phyloP scores from a whole-genome alignment of 2,888 invertebrate species.

The Ditula angustiorana region DNA sequence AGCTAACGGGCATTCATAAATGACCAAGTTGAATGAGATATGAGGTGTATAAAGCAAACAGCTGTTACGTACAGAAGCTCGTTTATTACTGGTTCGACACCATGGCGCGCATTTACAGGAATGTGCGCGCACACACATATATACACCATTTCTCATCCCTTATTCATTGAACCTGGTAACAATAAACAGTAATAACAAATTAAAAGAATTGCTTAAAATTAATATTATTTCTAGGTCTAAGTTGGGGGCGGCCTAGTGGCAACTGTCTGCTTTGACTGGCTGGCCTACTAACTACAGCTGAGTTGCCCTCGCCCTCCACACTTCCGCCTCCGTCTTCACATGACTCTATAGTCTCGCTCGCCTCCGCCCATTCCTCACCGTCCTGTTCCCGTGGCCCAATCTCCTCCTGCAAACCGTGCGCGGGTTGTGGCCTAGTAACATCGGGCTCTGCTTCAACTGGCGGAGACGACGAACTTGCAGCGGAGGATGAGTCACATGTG shows the following conservation, averaged over 20 bases:
- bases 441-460: no score
- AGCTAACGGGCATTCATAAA: no score
- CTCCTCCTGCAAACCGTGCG: neutral
- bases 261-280: neutral
- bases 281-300: neutral
- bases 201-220: neutral
- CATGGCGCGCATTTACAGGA: no score
- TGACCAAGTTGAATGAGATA: no score
- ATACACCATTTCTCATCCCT: conserved; percentile 7
- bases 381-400: neutral
- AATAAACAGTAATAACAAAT: neutral
- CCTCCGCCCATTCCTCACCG: neutral
- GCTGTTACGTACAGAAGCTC: neutral
- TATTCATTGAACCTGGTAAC: neutral
- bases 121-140: no score
- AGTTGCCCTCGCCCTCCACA: neutral
- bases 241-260: neutral
- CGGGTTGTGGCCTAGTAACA: neutral
- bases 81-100: neutral
- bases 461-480: neutral
- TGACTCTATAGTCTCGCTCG: neutral
- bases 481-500: neutral
- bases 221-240: neutral
- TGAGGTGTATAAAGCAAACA: neutral
- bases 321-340: neutral